Percentiles rank a stretch among this genome's conserved stretches.
Conservation (phyloP, 2,113 vertebrate species). For the Gavialis gangeticus region DNA sequence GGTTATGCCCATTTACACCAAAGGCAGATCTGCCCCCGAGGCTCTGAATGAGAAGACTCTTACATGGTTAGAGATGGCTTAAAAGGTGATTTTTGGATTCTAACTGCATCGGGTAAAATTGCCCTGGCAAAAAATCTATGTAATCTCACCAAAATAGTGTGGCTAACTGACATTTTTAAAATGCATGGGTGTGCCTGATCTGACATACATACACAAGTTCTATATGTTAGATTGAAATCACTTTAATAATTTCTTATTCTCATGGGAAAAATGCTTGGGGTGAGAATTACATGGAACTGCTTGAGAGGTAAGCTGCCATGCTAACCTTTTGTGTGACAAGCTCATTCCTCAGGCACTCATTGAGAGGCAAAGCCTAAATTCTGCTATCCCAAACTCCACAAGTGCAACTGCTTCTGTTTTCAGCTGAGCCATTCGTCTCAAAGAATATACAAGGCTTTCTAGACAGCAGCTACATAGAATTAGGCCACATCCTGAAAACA, state of each 20-base stretch:
- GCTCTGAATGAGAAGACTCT: background rate
- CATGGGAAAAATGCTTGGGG: background rate
- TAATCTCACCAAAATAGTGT: background rate
- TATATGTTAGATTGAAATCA: background rate
- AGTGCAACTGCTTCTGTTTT: background rate
- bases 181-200: background rate
- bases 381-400: background rate
- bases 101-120: background rate
- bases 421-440: background rate
- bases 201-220: background rate
- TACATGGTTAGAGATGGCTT: background rate
- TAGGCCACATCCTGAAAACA: background rate
- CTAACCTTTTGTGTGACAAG: background rate
- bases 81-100: background rate
- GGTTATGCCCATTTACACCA: background rate
- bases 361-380: background rate
- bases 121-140: background rate
- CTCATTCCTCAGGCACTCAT: background rate
- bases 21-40: background rate
- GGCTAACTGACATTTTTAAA: background rate
- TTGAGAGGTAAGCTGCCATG: background rate
- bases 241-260: background rate
- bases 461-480: background rate
- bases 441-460: background rate
- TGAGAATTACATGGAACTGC: background rate